phyloP scores from a whole-genome alignment of 2,888 invertebrate species.

The Acronicta alni region DNA sequence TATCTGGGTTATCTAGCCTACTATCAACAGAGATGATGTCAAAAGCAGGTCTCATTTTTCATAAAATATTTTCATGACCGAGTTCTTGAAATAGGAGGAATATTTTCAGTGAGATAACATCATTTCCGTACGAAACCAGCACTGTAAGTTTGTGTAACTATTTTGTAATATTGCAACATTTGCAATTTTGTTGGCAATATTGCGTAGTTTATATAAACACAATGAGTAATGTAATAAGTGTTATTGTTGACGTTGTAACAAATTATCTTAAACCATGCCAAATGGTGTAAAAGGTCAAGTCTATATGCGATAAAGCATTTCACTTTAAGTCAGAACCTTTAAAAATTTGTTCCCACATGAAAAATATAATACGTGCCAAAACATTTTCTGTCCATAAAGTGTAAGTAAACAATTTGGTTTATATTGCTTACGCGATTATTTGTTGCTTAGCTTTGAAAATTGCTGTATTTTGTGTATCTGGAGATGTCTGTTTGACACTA shows the following conservation, averaged over 20 bases:
- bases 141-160: slow-evolving; percentile 5
- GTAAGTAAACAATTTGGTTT: slow-evolving; percentile 1
- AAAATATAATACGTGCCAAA: too few species aligned
- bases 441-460: slow-evolving; percentile 14
- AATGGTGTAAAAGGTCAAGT: too few species aligned
- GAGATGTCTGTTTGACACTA: slow-evolving; percentile 22
- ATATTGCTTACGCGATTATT: slow-evolving; percentile 23
- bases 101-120: slow-evolving; percentile 36
- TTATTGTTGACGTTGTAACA: slow-evolving; percentile 12
- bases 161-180: slow-evolving; percentile 24
- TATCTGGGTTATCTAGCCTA: slow-evolving; percentile 17
- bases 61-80: slow-evolving; percentile 34
- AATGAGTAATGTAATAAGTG: slow-evolving; percentile 4
- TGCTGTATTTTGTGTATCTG: slow-evolving; percentile 28
- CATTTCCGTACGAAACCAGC: slow-evolving; percentile 23
- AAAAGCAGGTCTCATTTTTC: slow-evolving; percentile 22
- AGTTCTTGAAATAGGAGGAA: slow-evolving; percentile 40
- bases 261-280: neutral
- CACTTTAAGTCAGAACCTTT: too few species aligned
- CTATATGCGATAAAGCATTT: too few species aligned
- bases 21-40: slow-evolving; percentile 35
- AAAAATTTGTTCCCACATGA: too few species aligned
- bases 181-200: slow-evolving; percentile 11
- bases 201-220: slow-evolving; percentile 5
- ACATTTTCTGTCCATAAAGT: neutral